Conservation (phyloP, 2,113 vertebrate genomes). For the Phyllostomus hastatus region DNA sequence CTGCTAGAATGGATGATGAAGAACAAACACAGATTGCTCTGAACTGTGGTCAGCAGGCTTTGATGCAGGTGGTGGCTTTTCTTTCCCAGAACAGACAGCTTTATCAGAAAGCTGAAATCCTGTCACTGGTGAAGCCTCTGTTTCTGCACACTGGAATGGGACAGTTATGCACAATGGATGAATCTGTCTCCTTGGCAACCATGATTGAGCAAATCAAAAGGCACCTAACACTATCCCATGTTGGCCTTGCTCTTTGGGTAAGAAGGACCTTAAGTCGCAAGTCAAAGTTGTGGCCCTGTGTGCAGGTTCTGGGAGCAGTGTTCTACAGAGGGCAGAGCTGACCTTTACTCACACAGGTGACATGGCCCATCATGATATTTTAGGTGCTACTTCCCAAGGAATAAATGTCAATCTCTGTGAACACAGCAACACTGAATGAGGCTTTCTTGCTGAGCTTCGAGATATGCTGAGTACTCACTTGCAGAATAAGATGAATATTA, state of each 20-base stretch:
- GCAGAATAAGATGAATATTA: constrained; percentile 82
- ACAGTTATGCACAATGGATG: constrained; percentile 84
- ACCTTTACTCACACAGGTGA: constrained; percentile 96
- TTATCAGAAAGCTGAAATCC: constrained; percentile 82
- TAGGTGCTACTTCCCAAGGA: constrained; percentile 89
- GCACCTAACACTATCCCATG: constrained; percentile 85
- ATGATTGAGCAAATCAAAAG: constrained; percentile 87
- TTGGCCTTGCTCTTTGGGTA: constrained; percentile 90
- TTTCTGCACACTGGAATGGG: constrained; percentile 91
- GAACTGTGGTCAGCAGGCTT: constrained; percentile 85
- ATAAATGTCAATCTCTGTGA: constrained; percentile 93
- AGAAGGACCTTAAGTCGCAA: constrained; percentile 85
- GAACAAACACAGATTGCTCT: constrained; percentile 83
- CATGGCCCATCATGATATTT: constrained; percentile 95
- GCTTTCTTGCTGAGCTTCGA: constrained; percentile 90
- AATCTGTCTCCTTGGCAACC: constrained; percentile 82
- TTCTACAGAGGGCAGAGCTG: constrained; percentile 88
- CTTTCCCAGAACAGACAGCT: constrained; percentile 80
- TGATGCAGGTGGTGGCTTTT: constrained; percentile 84
- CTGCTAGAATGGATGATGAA: constrained; percentile 76
- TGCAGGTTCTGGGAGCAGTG: constrained; percentile 92
- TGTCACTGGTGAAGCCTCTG: constrained; percentile 86
- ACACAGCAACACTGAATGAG: constrained; percentile 96
- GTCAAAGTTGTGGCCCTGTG: constrained; percentile 88
- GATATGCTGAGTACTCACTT: constrained; percentile 81